Evolutionary conservation across 2,797 vertebrate species (phyloP).

Genomic region (Gobionotothen gibberifrons): DNA sequence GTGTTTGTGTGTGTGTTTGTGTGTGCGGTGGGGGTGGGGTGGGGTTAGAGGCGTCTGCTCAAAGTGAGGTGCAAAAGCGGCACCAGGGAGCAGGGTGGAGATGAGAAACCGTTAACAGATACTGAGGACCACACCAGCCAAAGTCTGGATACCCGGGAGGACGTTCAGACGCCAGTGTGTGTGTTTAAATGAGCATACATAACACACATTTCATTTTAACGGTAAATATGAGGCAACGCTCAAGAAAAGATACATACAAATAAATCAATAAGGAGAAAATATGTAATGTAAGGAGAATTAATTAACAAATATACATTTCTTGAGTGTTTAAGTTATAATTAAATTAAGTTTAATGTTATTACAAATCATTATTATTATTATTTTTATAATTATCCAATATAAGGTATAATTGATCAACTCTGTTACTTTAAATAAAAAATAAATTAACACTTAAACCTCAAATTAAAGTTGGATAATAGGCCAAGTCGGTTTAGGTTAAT

Average conservation of each 20-base stretch:
- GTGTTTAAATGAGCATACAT: background rate
- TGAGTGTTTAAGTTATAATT: background rate
- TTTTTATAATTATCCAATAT: background rate
- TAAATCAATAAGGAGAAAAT: background rate
- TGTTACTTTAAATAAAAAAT: background rate
- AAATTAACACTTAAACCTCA: background rate
- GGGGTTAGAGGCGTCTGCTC: constrained; percentile 62
- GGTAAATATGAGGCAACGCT: background rate
- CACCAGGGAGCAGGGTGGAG: constrained; percentile 83
- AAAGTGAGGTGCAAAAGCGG: constrained; percentile 68
- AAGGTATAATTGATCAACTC: background rate
- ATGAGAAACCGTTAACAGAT: constrained; percentile 87
- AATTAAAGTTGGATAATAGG: background rate
- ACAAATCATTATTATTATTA: background rate
- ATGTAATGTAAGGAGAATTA: background rate
- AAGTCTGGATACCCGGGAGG: constrained; percentile 50
- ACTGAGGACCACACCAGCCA: constrained; percentile 77
- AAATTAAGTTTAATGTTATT: background rate
- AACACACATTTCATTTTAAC: background rate
- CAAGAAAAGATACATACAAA: background rate
- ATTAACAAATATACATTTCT: background rate
- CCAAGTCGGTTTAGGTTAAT: background rate
- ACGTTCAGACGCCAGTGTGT: constrained; percentile 28
- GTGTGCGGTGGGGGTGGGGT: constrained; percentile 18
- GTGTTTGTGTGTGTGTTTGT: constrained; percentile 9